Evolutionary conservation across 2,797 vertebrate species (phyloP).

Genomic region (Megalops cyprinoides): DNA sequence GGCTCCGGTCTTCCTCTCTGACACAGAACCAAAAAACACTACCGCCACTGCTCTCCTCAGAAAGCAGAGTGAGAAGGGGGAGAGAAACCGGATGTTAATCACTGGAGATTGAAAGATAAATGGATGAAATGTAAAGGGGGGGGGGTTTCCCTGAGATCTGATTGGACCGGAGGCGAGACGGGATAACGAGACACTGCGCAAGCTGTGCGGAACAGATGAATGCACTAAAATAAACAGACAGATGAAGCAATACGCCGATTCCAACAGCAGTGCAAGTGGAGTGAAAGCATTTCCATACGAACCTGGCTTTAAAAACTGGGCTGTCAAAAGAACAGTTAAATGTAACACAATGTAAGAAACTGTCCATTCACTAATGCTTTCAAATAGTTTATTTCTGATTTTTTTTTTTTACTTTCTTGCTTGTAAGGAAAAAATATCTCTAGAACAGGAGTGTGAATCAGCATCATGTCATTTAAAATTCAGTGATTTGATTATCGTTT

Average conservation of each 20-base stretch:
- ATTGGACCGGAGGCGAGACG: neutral
- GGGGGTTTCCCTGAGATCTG: neutral
- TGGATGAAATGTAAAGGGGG: slow-evolving; percentile 33
- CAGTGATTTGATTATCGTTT: slow-evolving; percentile 57
- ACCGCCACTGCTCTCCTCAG: neutral
- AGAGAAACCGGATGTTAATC: neutral
- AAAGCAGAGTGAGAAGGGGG: slow-evolving; percentile 1
- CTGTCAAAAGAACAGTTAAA: slow-evolving; percentile 99
- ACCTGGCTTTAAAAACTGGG: slow-evolving; percentile 99
- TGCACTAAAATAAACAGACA: slow-evolving; percentile 86
- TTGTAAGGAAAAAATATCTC: slow-evolving; percentile 83
- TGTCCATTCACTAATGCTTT: slow-evolving; percentile 92
- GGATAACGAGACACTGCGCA: slow-evolving; percentile 83
- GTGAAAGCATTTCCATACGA: slow-evolving; percentile 99
- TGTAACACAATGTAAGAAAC: slow-evolving; percentile 99
- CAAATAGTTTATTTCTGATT: slow-evolving; percentile 76
- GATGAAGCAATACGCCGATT: slow-evolving; percentile 98
- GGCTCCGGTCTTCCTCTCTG: slow-evolving; percentile 10
- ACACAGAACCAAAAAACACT: neutral
- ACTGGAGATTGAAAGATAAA: slow-evolving; percentile 44
- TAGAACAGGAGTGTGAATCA: slow-evolving; percentile 83
- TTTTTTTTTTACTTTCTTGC: slow-evolving; percentile 84
- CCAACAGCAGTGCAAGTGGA: slow-evolving; percentile 99
- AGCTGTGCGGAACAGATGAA: slow-evolving; percentile 75
- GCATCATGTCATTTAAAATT: slow-evolving; percentile 76